These are phyloP conservation scores for Dendroctonus valens DNA, from an alignment of 1,140 invertebrate genomes.

Conservation along the genomic window DNA sequence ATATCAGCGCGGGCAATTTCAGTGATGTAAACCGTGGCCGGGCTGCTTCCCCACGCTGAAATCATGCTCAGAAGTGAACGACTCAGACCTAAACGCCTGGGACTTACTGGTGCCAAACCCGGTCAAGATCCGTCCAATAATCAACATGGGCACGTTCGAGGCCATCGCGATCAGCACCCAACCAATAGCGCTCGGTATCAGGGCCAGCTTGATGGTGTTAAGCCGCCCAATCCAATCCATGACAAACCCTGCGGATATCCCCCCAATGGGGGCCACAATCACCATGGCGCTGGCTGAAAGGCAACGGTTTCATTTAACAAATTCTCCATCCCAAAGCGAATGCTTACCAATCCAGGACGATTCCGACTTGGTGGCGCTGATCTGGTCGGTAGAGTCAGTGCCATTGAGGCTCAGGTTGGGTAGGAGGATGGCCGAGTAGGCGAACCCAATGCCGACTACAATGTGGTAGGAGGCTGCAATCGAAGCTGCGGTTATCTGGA, in stretches of 20 bases:
- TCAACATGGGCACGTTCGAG: conserved; percentile 53
- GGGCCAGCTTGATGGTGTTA: conserved; percentile 59
- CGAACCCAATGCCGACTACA: conserved; percentile 57
- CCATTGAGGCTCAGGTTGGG: conserved; percentile 53
- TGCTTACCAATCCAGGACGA: conserved; percentile 56
- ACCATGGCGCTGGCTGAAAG: conserved; percentile 58
- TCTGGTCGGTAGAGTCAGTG: conserved; percentile 33
- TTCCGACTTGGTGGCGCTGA: conserved; percentile 50
- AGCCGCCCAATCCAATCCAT: conserved; percentile 65
- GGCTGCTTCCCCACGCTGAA: conserved; percentile 56
- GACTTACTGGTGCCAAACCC: conserved; percentile 56
- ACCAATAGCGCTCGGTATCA: conserved; percentile 61
- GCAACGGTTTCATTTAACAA: not conserved
- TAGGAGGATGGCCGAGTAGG: conserved; percentile 63
- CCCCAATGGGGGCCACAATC: conserved; percentile 57
- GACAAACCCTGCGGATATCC: conserved; percentile 55
- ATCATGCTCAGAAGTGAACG: not conserved
- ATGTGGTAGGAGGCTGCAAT: conserved; percentile 58
- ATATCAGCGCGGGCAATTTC: conserved; percentile 61
- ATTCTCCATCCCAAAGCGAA: not conserved
- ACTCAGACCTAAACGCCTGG: too few relatives aligned
- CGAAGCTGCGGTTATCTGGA: conserved; percentile 56
- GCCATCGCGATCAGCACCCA: conserved; percentile 63
- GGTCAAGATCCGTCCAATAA: conserved; percentile 62
- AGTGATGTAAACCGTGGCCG: conserved; percentile 63